Conservation (phyloP, 2,113 vertebrate genomes). For the Eulemur rufifrons region DNA sequence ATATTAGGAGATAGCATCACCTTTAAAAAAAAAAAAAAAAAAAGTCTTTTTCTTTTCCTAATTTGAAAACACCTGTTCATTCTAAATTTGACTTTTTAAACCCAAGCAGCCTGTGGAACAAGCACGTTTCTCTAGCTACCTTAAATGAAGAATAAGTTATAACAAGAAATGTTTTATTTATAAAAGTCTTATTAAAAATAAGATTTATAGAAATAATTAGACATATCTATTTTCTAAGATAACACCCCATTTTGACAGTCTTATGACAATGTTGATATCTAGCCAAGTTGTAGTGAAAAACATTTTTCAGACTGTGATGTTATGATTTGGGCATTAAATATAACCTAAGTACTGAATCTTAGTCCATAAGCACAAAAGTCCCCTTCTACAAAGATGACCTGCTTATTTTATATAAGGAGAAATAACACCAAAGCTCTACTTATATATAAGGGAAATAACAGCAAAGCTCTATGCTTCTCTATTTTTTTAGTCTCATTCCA, state of each 20-base stretch:
- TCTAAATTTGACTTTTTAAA: constrained; percentile 38
- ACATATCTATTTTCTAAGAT: background rate
- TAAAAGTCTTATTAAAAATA: constrained; percentile 25
- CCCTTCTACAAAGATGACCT: background rate
- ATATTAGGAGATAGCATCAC: background rate
- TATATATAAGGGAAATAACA: background rate
- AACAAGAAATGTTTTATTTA: constrained; percentile 7
- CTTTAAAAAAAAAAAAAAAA: background rate
- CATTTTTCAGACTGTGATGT: background rate
- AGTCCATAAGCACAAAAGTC: background rate
- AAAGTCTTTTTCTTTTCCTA: background rate
- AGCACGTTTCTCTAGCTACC: background rate
- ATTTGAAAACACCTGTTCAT: background rate
- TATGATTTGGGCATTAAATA: background rate
- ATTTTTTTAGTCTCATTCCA: background rate
- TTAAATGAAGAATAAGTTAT: constrained; percentile 24
- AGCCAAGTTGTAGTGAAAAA: background rate
- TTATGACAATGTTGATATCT: background rate
- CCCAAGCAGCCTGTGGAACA: background rate
- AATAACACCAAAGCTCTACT: background rate
- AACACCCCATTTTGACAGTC: background rate
- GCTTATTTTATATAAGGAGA: background rate
- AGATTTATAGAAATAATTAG: background rate
- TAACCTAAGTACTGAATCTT: background rate
- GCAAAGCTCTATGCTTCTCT: background rate